Evolutionary conservation across 2,888 invertebrate genomes (phyloP).

Genomic region (Dynastes grantii): DNA sequence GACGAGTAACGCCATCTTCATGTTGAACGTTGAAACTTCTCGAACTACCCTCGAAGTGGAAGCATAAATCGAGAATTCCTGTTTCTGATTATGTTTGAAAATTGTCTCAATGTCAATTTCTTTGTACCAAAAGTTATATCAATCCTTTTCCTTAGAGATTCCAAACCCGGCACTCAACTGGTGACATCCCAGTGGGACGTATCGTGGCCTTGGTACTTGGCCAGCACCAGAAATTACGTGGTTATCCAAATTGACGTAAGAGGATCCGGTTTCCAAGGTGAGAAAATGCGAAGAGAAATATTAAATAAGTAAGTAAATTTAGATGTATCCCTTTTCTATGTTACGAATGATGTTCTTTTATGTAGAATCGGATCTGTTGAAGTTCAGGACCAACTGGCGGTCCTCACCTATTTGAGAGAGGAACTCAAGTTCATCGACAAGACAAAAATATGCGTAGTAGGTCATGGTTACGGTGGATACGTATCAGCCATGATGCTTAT

Average conservation of each 20-base stretch:
- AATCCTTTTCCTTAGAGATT: constrained; percentile 74
- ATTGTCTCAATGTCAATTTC: no score
- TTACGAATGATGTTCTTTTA: neutral
- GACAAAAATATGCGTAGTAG: constrained; percentile 87
- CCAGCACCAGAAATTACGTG: constrained; percentile 86
- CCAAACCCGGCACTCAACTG: constrained; percentile 87
- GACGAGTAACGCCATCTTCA: no score
- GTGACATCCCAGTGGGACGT: constrained; percentile 87
- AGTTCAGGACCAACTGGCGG: constrained; percentile 77
- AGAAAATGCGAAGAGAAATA: constrained; percentile 80
- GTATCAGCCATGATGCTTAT: constrained; percentile 87
- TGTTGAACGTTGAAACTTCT: no score
- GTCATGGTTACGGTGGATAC: constrained; percentile 92
- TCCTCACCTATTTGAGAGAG: constrained; percentile 81
- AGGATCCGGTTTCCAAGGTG: constrained; percentile 89
- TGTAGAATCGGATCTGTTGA: constrained; percentile 75
- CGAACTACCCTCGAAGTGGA: no score
- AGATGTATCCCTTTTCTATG: no score
- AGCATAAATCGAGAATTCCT: no score
- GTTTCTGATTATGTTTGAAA: no score
- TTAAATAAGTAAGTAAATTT: constrained; percentile 73
- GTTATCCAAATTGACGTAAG: constrained; percentile 92
- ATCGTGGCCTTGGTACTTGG: constrained; percentile 89
- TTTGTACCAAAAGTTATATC: no score
- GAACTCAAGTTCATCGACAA: constrained; percentile 88